Evolutionary conservation across 2,797 vertebrate genomes (phyloP).

Genomic region (Psittacula derbiana): DNA sequence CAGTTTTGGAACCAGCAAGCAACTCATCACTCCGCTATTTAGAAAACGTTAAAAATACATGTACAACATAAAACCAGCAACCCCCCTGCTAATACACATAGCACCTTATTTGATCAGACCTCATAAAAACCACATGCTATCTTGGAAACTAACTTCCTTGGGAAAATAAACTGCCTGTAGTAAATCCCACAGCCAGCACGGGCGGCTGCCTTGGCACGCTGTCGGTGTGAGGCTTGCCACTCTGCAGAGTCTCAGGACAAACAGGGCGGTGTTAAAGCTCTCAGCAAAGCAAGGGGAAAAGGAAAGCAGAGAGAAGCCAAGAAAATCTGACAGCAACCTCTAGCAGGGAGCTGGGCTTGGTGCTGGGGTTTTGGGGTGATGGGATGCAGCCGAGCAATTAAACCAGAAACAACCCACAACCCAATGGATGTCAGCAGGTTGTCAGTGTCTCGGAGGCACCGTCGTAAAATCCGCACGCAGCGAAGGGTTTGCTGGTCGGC

Average conservation of each 20-base stretch:
- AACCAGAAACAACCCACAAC: not conserved
- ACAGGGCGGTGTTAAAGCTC: not conserved
- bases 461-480: not conserved
- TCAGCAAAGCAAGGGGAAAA: not conserved
- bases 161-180: conserved; percentile 23
- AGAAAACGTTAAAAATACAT: conserved; percentile 18
- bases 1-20: not conserved
- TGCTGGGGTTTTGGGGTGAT: not conserved
- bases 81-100: not conserved
- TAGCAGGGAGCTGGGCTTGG: not conserved
- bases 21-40: not conserved
- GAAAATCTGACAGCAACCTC: not conserved
- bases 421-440: conserved; percentile 4
- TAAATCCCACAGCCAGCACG: not conserved
- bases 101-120: conserved; percentile 53
- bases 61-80: conserved; percentile 9
- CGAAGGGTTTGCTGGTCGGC: not conserved
- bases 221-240: not conserved
- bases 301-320: not conserved
- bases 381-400: not conserved
- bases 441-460: not conserved
- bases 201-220: not conserved
- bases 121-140: conserved; percentile 52
- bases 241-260: not conserved
- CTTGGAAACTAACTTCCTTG: conserved; percentile 23